These are phyloP conservation scores for Haliclystus octoradiatus DNA, from an alignment of 30 jellyfish, hydroid and myxozoan genomes.

Conservation along the genomic window DNA sequence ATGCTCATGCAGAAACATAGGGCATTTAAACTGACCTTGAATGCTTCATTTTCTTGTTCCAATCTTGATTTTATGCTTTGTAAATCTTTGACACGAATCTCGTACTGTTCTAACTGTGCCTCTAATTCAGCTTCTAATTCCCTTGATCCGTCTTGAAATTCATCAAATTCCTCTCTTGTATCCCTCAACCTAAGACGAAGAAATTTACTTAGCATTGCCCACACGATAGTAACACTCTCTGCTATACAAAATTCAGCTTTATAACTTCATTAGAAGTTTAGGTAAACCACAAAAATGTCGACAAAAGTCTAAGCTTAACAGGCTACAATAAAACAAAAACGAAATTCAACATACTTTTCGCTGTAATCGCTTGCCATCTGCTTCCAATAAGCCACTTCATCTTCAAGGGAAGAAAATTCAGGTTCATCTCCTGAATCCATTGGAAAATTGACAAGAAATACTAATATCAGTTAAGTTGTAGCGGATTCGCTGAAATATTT, in stretches of 20 bases:
- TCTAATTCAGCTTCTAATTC: constrained; percentile 93
- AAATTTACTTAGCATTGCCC: no score
- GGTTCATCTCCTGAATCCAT: constrained; percentile 64
- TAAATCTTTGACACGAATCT: constrained; percentile 71
- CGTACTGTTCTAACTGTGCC: constrained; percentile 96
- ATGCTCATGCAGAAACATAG: no score
- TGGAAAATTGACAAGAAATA: not conserved
- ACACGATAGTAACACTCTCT: no score
- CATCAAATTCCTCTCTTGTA: constrained; percentile 93
- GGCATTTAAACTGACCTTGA: constrained; percentile 86
- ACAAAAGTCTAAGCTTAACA: no score
- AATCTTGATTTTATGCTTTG: constrained; percentile 49
- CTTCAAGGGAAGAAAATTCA: constrained; percentile 69
- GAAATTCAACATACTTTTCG: constrained; percentile 31
- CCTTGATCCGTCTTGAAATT: constrained; percentile 98
- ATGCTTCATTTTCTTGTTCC: constrained; percentile 83
- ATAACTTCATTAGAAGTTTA: no score
- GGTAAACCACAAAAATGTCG: no score
- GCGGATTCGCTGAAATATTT: no score
- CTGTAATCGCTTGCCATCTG: constrained; percentile 88
- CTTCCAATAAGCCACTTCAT: constrained; percentile 97
- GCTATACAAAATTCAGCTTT: no score
- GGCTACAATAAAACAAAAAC: no score
- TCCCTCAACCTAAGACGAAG: constrained; percentile 64
- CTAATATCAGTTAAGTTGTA: not conserved